These are phyloP conservation scores for Chromobotia macracanthus DNA, from an alignment of 2,797 vertebrate genomes.

Conservation along the genomic window DNA sequence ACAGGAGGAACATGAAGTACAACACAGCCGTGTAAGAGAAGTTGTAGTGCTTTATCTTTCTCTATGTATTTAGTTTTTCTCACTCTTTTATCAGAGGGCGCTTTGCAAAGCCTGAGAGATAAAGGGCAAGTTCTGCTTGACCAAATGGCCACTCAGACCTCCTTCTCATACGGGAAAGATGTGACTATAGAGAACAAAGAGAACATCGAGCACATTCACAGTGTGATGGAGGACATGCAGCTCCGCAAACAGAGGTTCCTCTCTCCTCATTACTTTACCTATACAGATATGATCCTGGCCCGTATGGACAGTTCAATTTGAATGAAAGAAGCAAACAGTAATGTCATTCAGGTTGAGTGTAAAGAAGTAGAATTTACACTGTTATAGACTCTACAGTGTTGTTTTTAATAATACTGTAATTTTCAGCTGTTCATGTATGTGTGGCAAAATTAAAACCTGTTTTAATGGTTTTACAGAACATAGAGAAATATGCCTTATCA, in stretches of 20 bases:
- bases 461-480: background rate
- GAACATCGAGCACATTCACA: slow-evolving; percentile 92
- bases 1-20: too few species aligned
- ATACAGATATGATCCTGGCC: background rate
- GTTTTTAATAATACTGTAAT: too few species aligned
- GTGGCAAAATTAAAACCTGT: too few species aligned
- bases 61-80: background rate
- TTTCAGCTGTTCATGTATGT: too few species aligned
- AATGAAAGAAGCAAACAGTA: too few species aligned
- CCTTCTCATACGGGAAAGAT: slow-evolving; percentile 90
- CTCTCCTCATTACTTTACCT: slow-evolving; percentile 40
- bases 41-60: background rate
- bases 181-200: slow-evolving; percentile 90
- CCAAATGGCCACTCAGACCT: slow-evolving; percentile 89
- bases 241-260: slow-evolving; percentile 91
- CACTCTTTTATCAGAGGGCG: slow-evolving; percentile 77
- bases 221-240: slow-evolving; percentile 98
- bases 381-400: too few species aligned
- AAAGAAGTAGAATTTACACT: too few species aligned
- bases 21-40: too few species aligned
- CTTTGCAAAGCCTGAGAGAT: slow-evolving; percentile 89
- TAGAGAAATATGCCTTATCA: too few species aligned
- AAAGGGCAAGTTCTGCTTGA: slow-evolving; percentile 92
- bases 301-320: background rate
- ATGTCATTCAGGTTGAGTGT: too few species aligned